Evolutionary conservation across 1,140 invertebrate species (phyloP).

Genomic region (Drosophila mojavensis): DNA sequence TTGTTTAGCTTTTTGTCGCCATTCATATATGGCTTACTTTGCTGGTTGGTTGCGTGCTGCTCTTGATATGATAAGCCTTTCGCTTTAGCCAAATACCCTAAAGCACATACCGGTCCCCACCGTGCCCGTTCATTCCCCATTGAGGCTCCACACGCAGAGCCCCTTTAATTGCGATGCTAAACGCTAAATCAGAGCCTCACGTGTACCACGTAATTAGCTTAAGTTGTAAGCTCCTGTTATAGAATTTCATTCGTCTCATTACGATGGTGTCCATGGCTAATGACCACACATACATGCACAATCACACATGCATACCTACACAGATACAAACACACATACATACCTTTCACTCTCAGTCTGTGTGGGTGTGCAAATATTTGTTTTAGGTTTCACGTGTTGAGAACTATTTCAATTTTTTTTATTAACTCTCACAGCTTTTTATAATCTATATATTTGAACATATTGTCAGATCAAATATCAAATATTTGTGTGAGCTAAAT

Average conservation of each 20-base stretch:
- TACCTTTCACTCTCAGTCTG: background rate
- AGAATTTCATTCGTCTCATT: constrained; percentile 53
- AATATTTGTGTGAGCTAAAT: background rate
- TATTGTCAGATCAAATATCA: constrained; percentile 17
- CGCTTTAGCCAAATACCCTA: background rate
- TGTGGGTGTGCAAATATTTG: constrained; percentile 11
- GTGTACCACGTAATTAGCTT: constrained; percentile 80
- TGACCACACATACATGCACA: background rate
- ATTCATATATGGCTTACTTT: constrained; percentile 59
- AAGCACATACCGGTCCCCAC: background rate
- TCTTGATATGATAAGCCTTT: constrained; percentile 73
- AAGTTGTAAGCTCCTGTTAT: constrained; percentile 75
- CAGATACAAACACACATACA: background rate
- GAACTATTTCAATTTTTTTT: constrained; percentile 17
- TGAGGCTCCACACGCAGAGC: constrained; percentile 23
- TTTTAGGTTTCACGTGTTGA: constrained; percentile 8
- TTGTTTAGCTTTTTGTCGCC: constrained; percentile 59
- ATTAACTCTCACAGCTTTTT: constrained; percentile 4
- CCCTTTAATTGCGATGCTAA: constrained; percentile 75
- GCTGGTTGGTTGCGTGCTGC: constrained; percentile 61
- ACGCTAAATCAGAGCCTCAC: constrained; percentile 79
- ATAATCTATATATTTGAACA: background rate
- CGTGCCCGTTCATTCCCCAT: background rate
- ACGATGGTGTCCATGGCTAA: constrained; percentile 43
- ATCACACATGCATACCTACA: background rate